Evolutionary conservation across 2,888 invertebrate genomes (phyloP).

Genomic region (Zeuzera pyrina): DNA sequence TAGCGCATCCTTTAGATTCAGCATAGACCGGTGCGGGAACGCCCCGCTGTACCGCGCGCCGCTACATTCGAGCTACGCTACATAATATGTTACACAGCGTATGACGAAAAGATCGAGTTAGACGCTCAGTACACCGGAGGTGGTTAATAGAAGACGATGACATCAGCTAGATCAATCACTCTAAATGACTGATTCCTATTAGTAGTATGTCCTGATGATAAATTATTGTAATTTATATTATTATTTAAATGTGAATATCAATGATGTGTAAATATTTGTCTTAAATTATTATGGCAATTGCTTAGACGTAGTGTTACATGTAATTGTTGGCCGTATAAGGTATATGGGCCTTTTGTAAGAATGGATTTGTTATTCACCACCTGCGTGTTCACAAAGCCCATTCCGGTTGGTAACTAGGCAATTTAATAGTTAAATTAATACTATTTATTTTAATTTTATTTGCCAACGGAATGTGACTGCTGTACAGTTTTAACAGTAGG

Average conservation of each 20-base stretch:
- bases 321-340: conserved; percentile 42
- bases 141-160: conserved; percentile 34
- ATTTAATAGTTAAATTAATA: conserved; percentile 68
- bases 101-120: conserved; percentile 10
- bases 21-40: conserved; percentile 9
- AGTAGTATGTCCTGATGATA: conserved; percentile 61
- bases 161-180: conserved; percentile 37
- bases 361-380: conserved; percentile 69
- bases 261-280: conserved; percentile 66
- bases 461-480: conserved; percentile 70
- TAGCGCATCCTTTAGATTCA: too few species aligned
- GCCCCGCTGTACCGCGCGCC: conserved; percentile 15
- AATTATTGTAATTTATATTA: conserved; percentile 65
- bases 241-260: conserved; percentile 59
- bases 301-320: conserved; percentile 50
- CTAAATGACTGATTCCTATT: conserved; percentile 69
- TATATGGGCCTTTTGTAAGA: conserved; percentile 48
- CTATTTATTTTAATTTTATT: conserved; percentile 64
- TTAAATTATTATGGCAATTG: conserved; percentile 64
- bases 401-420: conserved; percentile 69
- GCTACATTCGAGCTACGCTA: conserved; percentile 26
- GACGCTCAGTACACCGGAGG: conserved; percentile 16
- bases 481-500: conserved; percentile 66
- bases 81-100: conserved; percentile 27
- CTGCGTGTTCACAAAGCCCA: conserved; percentile 70